Conservation (phyloP, 2,888 invertebrate species). For the Drosophila paranaensis region DNA sequence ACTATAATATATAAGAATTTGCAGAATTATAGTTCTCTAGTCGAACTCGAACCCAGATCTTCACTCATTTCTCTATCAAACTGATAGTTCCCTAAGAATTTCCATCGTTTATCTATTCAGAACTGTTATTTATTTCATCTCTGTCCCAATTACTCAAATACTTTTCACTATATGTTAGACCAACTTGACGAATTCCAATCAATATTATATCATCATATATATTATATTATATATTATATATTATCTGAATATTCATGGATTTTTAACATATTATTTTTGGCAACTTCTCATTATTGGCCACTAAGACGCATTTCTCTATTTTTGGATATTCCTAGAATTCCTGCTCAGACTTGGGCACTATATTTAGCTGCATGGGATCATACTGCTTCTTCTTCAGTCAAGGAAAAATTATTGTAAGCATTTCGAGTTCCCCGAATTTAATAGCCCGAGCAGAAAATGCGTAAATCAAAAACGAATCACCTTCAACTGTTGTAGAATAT, state of each 20-base stretch:
- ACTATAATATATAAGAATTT: neutral
- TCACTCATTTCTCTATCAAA: neutral
- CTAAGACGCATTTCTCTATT: conserved; percentile 3
- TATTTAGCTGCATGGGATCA: conserved; percentile 21
- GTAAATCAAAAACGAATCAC: conserved; percentile 23
- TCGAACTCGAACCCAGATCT: neutral
- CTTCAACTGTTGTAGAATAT: conserved; percentile 11
- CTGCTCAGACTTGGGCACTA: conserved; percentile 17
- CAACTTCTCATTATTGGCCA: neutral
- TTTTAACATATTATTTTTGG: neutral
- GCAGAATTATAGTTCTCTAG: too few species aligned
- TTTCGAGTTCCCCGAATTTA: conserved; percentile 30
- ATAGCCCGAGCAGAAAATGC: conserved; percentile 17
- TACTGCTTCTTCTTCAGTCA: neutral
- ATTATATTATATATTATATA: too few species aligned
- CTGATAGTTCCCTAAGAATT: neutral
- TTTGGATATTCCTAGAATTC: conserved; percentile 19
- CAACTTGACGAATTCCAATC: neutral
- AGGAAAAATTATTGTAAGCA: conserved; percentile 2
- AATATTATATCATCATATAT: too few species aligned
- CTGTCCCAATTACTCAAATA: neutral
- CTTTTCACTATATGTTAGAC: neutral
- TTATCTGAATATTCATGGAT: neutral
- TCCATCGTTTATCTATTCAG: neutral
- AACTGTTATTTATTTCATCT: neutral